Conservation (phyloP, 2,888 invertebrate species). For the Idaea aversata region DNA sequence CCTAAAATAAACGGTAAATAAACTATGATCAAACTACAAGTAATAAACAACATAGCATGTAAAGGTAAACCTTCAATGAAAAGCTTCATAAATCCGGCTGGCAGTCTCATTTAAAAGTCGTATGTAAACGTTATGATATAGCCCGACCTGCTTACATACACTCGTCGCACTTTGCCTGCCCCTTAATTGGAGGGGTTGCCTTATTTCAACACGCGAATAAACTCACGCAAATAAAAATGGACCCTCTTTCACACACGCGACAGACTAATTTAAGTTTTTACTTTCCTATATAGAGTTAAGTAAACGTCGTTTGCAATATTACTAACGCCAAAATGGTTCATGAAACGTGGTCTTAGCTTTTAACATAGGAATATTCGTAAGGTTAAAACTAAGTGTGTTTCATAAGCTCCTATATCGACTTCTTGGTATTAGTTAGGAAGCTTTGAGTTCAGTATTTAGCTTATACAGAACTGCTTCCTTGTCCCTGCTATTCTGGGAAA, state of each 20-base stretch:
- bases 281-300: not conserved
- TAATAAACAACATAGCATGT: constrained; percentile 19
- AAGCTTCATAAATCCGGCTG: constrained; percentile 50
- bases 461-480: not conserved
- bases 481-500: not conserved
- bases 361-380: not conserved
- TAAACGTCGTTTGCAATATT: not conserved
- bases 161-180: constrained; percentile 68
- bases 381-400: constrained; percentile 4
- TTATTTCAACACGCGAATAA: constrained; percentile 59
- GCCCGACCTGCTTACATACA: constrained; percentile 68
- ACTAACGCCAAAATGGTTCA: constrained; percentile 54
- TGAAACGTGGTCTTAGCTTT: constrained; percentile 37
- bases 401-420: not conserved
- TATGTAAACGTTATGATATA: constrained; percentile 70
- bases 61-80: constrained; percentile 39
- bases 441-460: not conserved
- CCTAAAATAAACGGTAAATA: constrained; percentile 17
- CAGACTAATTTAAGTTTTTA: constrained; percentile 38
- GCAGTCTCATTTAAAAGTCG: constrained; percentile 64
- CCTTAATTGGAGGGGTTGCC: constrained; percentile 72
- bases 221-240: constrained; percentile 56
- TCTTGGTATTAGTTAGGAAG: not conserved
- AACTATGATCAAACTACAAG: constrained; percentile 15
- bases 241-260: constrained; percentile 43